phyloP scores from a whole-genome alignment of 2,797 vertebrate genomes.

The Phyllotis vaccarum region DNA sequence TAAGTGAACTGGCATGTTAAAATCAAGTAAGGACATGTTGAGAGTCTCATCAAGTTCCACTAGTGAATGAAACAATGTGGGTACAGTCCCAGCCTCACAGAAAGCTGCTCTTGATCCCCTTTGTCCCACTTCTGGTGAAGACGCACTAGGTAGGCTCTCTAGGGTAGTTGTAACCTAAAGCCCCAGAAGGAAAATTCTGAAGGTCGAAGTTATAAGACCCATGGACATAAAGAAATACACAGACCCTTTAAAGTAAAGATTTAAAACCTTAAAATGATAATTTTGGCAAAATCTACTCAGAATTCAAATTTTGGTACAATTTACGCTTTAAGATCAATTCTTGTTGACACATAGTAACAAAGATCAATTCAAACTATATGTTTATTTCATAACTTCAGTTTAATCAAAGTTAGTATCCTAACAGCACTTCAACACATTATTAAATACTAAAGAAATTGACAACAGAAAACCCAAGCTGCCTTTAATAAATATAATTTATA shows the following conservation, averaged over 20 bases:
- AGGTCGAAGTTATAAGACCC: background rate
- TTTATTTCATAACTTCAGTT: conserved; percentile 20
- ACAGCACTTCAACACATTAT: background rate
- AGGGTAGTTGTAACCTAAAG: background rate
- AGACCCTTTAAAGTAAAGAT: background rate
- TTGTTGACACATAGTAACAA: conserved; percentile 11
- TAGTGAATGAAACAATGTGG: background rate
- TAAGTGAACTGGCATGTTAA: conserved; percentile 69
- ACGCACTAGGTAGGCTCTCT: background rate
- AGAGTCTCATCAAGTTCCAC: background rate
- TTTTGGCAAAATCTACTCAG: background rate
- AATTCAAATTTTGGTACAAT: conserved; percentile 36
- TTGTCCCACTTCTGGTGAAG: background rate
- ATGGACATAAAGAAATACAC: background rate
- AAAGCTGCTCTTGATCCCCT: background rate
- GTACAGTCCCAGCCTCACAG: background rate
- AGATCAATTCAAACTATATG: conserved; percentile 43
- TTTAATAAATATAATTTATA: conserved; percentile 14
- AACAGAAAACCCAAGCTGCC: background rate
- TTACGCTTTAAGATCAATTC: conserved; percentile 49
- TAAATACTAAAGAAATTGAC: background rate
- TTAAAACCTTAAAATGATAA: background rate
- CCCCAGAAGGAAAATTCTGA: background rate
- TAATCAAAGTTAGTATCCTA: conserved; percentile 34
- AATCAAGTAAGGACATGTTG: conserved; percentile 52